Percentiles rank a stretch among this genome's conserved stretches.
phyloP scores from a whole-genome alignment of 2,113 vertebrate genomes.

The Leptocoma aspasia region DNA sequence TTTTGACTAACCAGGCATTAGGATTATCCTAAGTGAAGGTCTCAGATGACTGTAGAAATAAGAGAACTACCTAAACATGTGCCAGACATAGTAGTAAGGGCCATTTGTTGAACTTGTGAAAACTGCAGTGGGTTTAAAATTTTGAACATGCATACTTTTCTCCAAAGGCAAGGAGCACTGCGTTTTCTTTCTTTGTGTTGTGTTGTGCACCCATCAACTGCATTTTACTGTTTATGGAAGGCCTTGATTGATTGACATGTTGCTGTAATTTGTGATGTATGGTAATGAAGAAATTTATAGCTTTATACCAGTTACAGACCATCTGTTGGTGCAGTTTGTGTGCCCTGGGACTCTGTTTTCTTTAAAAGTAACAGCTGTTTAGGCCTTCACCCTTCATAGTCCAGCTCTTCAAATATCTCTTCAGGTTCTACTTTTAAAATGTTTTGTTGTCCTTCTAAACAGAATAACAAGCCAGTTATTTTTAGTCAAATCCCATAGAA shows the following conservation, averaged over 20 bases:
- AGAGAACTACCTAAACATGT: background rate
- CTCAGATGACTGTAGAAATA: background rate
- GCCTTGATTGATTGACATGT: slow-evolving; percentile 13
- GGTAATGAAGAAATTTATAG: slow-evolving; percentile 50
- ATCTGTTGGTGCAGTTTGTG: slow-evolving; percentile 36
- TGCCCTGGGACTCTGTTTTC: slow-evolving; percentile 37
- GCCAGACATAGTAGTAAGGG: background rate
- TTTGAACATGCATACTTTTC: background rate
- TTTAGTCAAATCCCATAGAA: background rate
- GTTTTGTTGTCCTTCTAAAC: background rate
- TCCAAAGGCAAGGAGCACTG: background rate
- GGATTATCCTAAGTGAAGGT: background rate
- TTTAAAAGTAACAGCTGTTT: slow-evolving; percentile 20
- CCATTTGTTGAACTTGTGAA: background rate
- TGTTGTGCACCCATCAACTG: background rate
- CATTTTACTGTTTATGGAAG: background rate
- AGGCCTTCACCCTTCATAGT: slow-evolving; percentile 20
- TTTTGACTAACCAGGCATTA: background rate
- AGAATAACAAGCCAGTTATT: slow-evolving; percentile 7
- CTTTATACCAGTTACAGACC: slow-evolving; percentile 25
- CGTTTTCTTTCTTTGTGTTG: background rate
- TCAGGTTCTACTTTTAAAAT: background rate
- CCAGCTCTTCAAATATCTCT: slow-evolving; percentile 24
- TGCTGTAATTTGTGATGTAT: slow-evolving; percentile 46
- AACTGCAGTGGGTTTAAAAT: background rate